Evolutionary conservation across 2,888 invertebrate species (phyloP).

Genomic region (Drosophila histrio): DNA sequence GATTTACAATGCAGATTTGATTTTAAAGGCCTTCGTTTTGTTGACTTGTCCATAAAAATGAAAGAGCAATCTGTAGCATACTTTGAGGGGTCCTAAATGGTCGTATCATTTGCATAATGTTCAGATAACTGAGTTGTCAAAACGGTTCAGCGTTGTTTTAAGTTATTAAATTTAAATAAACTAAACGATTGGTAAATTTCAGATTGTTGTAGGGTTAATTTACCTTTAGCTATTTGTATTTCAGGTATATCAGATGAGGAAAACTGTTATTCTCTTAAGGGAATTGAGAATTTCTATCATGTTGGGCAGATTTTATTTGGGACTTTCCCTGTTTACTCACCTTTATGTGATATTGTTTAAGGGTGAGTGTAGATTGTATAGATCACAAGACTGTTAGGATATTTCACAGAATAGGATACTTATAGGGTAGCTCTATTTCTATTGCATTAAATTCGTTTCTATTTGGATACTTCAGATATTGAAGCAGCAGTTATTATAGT

Average conservation of each 20-base stretch:
- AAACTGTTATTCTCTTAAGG: too few relatives aligned
- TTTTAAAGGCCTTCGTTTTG: slow-evolving; percentile 51
- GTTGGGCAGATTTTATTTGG: too few relatives aligned
- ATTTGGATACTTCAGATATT: too few relatives aligned
- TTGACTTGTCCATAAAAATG: slow-evolving; percentile 54
- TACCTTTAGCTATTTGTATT: too few relatives aligned
- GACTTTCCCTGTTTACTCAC: too few relatives aligned
- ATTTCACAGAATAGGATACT: too few relatives aligned
- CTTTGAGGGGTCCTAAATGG: slow-evolving; percentile 22
- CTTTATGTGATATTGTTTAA: not conserved
- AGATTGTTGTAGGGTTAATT: not conserved
- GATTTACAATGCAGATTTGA: slow-evolving; percentile 50
- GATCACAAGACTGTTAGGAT: not conserved
- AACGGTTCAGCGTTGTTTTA: not conserved
- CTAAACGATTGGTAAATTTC: not conserved
- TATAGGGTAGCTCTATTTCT: too few relatives aligned
- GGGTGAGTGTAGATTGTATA: not conserved
- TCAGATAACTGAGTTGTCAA: slow-evolving; percentile 30
- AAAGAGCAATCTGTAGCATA: slow-evolving; percentile 35
- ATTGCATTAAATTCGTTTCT: too few relatives aligned
- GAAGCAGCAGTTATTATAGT: too few relatives aligned
- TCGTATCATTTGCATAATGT: slow-evolving; percentile 46
- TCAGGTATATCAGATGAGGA: too few relatives aligned
- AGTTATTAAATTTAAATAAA: not conserved
- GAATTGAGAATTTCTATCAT: too few relatives aligned